Evolutionary conservation across 2,113 vertebrate species (phyloP).

Genomic region (Amblyopsis rosae): DNA sequence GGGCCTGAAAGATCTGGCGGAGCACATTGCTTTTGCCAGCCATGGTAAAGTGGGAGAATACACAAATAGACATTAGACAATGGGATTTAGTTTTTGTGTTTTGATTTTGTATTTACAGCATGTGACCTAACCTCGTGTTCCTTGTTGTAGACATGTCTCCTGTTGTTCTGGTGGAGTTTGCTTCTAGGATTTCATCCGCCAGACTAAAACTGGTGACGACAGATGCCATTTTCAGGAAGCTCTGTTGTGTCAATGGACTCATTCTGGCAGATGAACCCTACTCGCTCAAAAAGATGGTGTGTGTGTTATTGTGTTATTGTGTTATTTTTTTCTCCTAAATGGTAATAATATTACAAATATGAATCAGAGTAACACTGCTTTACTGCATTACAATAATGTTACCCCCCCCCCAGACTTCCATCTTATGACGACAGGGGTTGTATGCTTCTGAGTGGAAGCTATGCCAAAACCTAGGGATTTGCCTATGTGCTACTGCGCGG

Average conservation of each 20-base stretch:
- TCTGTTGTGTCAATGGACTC: slow-evolving; percentile 78
- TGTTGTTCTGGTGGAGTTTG: slow-evolving; percentile 74
- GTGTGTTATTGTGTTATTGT: slow-evolving; percentile 2
- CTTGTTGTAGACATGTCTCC: slow-evolving; percentile 77
- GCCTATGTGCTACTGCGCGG: no score
- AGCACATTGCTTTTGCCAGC: slow-evolving; percentile 82
- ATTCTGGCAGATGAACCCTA: slow-evolving; percentile 74
- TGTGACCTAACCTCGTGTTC: not conserved
- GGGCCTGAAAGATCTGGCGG: slow-evolving; percentile 82
- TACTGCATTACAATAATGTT: no score
- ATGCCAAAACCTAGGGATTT: no score
- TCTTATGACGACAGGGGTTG: no score
- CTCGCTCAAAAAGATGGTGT: slow-evolving; percentile 85
- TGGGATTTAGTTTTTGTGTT: not conserved
- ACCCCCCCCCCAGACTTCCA: no score
- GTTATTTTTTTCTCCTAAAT: no score
- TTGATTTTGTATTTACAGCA: not conserved
- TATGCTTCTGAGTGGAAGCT: no score
- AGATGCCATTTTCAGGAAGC: slow-evolving; percentile 85
- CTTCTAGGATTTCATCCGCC: slow-evolving; percentile 80
- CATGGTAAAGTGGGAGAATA: slow-evolving; percentile 72
- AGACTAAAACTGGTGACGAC: slow-evolving; percentile 87
- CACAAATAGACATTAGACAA: no score
- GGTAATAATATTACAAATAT: no score
- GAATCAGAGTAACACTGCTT: no score